Evolutionary conservation across 2,888 invertebrate genomes (phyloP).

Genomic region (Rhagonycha fulva): DNA sequence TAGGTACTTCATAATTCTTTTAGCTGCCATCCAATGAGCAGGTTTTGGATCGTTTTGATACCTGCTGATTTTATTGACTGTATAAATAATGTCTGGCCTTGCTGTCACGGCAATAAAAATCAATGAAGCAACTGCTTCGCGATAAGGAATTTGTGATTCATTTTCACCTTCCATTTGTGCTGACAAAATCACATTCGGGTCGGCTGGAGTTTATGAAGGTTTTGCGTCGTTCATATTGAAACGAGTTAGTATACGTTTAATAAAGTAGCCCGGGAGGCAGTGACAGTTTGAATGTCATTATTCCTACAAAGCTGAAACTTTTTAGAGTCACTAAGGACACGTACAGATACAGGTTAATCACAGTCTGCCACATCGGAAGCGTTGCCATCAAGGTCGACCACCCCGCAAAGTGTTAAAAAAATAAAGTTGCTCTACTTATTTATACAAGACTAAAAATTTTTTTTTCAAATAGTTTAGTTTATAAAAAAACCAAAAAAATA

Average conservation of each 20-base stretch:
- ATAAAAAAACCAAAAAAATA: no score
- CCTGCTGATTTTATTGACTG: constrained; percentile 33
- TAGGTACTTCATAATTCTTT: no score
- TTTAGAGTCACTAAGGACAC: no score
- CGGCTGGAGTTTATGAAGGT: constrained; percentile 11
- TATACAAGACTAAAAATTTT: no score
- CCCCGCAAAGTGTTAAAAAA: no score
- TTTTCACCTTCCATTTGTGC: no score
- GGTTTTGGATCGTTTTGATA: constrained; percentile 15
- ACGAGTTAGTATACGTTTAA: constrained; percentile 11
- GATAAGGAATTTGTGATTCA: constrained; percentile 24
- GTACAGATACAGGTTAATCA: no score
- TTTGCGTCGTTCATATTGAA: constrained; percentile 17
- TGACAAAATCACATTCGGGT: constrained; percentile 14
- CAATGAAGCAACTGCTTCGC: constrained; percentile 35
- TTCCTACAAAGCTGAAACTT: constrained; percentile 29
- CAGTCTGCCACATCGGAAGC: no score
- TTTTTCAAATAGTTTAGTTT: no score
- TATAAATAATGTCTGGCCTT: constrained; percentile 36
- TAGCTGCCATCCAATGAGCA: constrained; percentile 27
- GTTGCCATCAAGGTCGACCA: no score
- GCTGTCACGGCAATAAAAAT: constrained; percentile 32
- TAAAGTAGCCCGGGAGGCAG: neutral
- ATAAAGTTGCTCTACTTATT: no score
- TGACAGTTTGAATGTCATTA: constrained; percentile 19